A percentile compares a stretch with the other conserved stretches of the same genome.
phyloP scores from a whole-genome alignment of 1,140 invertebrate genomes.

The Pectinophora gossypiella region DNA sequence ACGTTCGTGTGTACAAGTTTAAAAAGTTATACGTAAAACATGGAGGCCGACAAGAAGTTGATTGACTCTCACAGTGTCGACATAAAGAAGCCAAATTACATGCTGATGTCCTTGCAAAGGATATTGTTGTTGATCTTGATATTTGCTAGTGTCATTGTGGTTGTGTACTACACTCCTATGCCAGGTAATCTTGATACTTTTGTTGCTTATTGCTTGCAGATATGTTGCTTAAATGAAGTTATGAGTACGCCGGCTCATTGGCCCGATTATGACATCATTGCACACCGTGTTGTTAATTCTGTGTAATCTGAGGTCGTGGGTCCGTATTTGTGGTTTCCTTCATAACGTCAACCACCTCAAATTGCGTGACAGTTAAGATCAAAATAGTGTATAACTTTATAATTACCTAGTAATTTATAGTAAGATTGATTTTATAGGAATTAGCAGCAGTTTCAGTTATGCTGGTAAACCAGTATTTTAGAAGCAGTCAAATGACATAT shows the following conservation, averaged over 20 bases:
- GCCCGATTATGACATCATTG: not conserved
- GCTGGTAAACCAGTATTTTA: too few relatives aligned
- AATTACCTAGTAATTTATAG: too few relatives aligned
- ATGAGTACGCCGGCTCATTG: not conserved
- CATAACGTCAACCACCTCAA: too few relatives aligned
- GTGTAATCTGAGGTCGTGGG: not conserved
- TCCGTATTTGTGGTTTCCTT: not conserved
- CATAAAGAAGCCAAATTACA: conserved; percentile 62
- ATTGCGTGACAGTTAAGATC: too few relatives aligned
- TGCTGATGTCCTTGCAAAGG: conserved; percentile 70
- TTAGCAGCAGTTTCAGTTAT: too few relatives aligned
- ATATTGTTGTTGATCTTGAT: conserved; percentile 68
- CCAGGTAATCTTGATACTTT: conserved; percentile 73
- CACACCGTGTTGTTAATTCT: not conserved
- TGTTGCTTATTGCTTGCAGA: too few relatives aligned
- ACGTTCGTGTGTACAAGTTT: not conserved
- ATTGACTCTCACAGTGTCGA: conserved; percentile 29
- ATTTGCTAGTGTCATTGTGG: conserved; percentile 78
- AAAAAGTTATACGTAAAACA: conserved; percentile 19
- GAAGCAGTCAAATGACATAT: too few relatives aligned
- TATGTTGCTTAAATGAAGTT: too few relatives aligned
- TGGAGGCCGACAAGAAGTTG: conserved; percentile 46
- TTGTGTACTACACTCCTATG: conserved; percentile 81
- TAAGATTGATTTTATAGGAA: too few relatives aligned
- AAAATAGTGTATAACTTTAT: too few relatives aligned